Conservation (phyloP, 2,113 vertebrate species). For the Lontra canadensis region DNA sequence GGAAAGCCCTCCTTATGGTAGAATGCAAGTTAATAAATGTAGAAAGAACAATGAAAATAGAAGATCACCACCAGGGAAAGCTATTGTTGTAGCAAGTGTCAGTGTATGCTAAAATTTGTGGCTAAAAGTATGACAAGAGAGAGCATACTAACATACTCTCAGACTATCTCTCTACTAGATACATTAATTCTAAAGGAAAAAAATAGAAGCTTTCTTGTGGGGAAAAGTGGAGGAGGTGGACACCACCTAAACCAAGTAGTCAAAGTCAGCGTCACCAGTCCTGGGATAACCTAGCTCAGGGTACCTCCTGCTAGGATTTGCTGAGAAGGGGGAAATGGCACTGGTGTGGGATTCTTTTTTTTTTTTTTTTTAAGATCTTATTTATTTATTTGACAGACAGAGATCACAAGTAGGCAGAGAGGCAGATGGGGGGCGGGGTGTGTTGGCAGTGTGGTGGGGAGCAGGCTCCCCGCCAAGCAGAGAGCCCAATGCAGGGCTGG, state of each 20-base stretch:
- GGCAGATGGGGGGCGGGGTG: no score
- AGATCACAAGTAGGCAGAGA: no score
- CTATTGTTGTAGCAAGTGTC: background rate
- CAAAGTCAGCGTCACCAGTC: background rate
- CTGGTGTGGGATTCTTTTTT: background rate
- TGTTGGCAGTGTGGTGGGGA: no score
- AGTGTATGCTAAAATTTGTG: background rate
- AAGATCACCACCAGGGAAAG: background rate
- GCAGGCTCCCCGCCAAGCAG: no score
- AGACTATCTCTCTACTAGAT: background rate
- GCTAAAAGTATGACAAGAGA: background rate
- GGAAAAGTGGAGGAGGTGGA: background rate
- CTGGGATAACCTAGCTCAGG: accelerated
- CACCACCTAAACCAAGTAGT: background rate
- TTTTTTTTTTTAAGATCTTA: no score
- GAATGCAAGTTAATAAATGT: background rate
- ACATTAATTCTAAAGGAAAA: background rate
- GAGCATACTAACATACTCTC: background rate
- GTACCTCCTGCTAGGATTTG: background rate
- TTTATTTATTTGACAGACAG: no score
- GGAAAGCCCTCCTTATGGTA: background rate
- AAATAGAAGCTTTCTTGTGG: background rate
- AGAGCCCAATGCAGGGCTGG: no score
- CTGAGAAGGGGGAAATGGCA: background rate
- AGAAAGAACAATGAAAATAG: background rate